Conservation (phyloP, 2,888 invertebrate species). For the Cerastoderma edule region DNA sequence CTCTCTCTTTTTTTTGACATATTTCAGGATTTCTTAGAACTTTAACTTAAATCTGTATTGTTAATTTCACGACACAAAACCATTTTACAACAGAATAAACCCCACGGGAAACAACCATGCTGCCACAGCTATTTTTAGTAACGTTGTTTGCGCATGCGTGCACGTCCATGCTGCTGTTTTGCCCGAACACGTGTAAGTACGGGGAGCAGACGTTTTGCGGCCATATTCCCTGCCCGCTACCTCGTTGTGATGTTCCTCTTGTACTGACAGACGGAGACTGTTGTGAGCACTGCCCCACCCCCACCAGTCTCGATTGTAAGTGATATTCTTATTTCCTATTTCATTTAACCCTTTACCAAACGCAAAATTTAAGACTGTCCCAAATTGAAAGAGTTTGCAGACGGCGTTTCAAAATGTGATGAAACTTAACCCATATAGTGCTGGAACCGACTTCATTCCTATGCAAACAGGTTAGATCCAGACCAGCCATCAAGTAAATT, state of each 20-base stretch:
- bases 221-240: slow-evolving; percentile 44
- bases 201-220: slow-evolving; percentile 31
- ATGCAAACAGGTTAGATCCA: too few species aligned
- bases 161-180: slow-evolving; percentile 3
- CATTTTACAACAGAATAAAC: neutral
- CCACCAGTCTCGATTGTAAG: slow-evolving; percentile 1
- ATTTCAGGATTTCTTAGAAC: neutral
- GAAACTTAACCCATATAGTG: too few species aligned
- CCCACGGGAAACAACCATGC: too few species aligned
- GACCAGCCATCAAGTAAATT: too few species aligned
- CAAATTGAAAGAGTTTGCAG: too few species aligned
- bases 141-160: neutral
- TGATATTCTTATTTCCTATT: neutral
- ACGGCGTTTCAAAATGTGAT: too few species aligned
- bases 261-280: slow-evolving; percentile 43
- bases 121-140: neutral
- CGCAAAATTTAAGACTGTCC: too few species aligned
- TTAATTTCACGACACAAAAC: neutral
- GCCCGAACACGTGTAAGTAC: slow-evolving; percentile 20
- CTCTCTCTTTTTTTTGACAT: neutral
- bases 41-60: neutral
- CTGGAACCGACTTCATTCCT: too few species aligned
- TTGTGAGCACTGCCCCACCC: slow-evolving; percentile 44
- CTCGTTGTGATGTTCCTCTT: slow-evolving; percentile 34
- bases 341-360: too few species aligned